Conservation (phyloP, 2,113 vertebrate species). For the Chitala chitala region DNA sequence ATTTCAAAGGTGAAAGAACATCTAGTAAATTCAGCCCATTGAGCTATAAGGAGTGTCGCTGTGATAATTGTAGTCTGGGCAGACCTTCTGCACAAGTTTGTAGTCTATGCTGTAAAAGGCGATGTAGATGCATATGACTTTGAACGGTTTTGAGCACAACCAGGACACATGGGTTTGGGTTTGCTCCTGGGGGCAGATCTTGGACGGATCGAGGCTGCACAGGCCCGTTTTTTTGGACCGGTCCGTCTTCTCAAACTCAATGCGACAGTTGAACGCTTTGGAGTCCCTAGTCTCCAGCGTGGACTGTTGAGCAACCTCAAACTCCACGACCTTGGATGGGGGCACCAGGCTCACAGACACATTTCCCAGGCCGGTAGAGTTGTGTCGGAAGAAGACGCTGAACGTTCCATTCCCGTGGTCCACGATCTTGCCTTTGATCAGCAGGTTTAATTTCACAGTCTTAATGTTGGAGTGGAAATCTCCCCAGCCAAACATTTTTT, state of each 20-base stretch:
- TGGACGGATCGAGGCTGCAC: slow-evolving; percentile 86
- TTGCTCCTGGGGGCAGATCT: slow-evolving; percentile 97
- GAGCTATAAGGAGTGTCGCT: slow-evolving; percentile 94
- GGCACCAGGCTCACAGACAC: slow-evolving; percentile 97
- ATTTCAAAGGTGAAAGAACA: slow-evolving; percentile 19
- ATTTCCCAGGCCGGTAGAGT: slow-evolving; percentile 92
- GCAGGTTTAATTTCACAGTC: slow-evolving; percentile 93
- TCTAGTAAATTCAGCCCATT: slow-evolving; percentile 74
- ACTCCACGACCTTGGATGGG: slow-evolving; percentile 95
- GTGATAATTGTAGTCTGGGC: slow-evolving; percentile 98
- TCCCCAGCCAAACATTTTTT: slow-evolving; percentile 99
- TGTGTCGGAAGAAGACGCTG: slow-evolving; percentile 97
- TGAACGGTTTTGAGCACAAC: slow-evolving; percentile 97
- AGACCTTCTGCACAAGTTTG: slow-evolving; percentile 98
- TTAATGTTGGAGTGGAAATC: slow-evolving; percentile 99
- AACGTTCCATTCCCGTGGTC: slow-evolving; percentile 98
- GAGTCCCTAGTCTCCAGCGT: slow-evolving; percentile 93
- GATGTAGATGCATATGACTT: slow-evolving; percentile 99
- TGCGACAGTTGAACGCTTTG: slow-evolving; percentile 96
- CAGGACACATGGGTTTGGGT: slow-evolving; percentile 98
- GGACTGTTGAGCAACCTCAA: slow-evolving; percentile 85
- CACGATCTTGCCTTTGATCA: slow-evolving; percentile 97
- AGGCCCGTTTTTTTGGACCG: slow-evolving; percentile 93
- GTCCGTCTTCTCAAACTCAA: slow-evolving; percentile 97
- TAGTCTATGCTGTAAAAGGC: slow-evolving; percentile 98